Evolutionary conservation across 2,113 vertebrate genomes (phyloP), one percentile per base, ranked within the genome.

Genomic region (Fukomys damarensis): DNA sequence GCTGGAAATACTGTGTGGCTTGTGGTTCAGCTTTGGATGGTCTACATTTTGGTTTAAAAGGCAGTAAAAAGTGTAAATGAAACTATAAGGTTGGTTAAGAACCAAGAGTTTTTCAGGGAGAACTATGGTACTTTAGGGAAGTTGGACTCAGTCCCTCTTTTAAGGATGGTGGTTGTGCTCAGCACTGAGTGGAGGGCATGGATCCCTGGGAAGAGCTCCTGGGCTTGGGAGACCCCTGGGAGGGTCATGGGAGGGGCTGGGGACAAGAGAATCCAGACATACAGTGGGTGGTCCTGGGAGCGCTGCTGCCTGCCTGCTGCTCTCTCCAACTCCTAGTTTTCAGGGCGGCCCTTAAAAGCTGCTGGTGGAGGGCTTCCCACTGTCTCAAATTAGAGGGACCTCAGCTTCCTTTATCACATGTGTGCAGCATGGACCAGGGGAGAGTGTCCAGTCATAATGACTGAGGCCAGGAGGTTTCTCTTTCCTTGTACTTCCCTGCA

Each of bases 351-450:
- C 20, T 43, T 12, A 5, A 24, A 3, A 22, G 14, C 12, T 52
- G 4, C 17, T 4, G n/a, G 19, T 0, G 26, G 10, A 43, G 22
- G 17, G 26, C 52, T 28, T 63, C 8, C 0, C 6, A 38, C 88
- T 41, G 19, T 7, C n/a, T 0, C 26, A 0, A n/a, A 3, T 3
- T 24, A 54, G 8, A n/a, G 38, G 1, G n/a, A 30, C n/a, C 58
- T 52, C 20, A 1, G 19, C 24, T 16, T 59, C 63, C 61, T 30
- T 19, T 35, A 2, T 2, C 0, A 28, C 19, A 10, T 0, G 19
- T 26, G 30, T 3, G 26, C 63, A 61, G 70, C 41, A 26, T 32
- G 46, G 76, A 10, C 0, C 0, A 0, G 8, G 17, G 52, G 26
- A 38, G 52, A 70, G 19, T 24, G 6, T 14, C 19, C 11, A 20